A percentile compares a stretch with the other conserved stretches of the same genome.
Evolutionary conservation across 2,888 invertebrate species (phyloP).

Genomic region (Petrolisthes manimaculis): DNA sequence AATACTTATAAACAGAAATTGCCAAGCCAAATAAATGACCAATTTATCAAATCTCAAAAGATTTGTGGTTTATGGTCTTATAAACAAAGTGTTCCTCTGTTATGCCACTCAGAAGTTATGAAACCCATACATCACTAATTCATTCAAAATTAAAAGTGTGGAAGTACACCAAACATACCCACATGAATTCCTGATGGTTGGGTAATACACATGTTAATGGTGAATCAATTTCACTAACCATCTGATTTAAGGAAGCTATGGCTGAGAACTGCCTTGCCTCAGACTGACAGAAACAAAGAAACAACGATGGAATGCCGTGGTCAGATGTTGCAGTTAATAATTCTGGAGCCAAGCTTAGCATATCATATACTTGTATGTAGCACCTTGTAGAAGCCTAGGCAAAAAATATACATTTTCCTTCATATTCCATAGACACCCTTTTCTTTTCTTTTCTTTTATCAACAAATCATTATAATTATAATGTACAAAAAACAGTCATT

Average conservation of each 20-base stretch:
- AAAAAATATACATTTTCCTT: background rate
- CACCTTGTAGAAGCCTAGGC: conserved; percentile 51
- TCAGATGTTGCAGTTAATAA: conserved; percentile 23
- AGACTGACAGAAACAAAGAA: background rate
- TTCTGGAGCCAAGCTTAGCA: conserved; percentile 37
- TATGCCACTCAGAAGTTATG: too few species aligned
- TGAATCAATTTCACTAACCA: background rate
- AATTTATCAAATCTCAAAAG: too few species aligned
- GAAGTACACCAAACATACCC: too few species aligned
- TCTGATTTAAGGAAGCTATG: background rate
- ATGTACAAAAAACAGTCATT: conserved; percentile 11
- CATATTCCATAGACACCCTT: too few species aligned
- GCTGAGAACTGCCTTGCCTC: background rate
- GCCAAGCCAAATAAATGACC: too few species aligned
- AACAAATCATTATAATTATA: conserved; percentile 28
- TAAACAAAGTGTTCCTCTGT: too few species aligned
- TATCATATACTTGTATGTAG: conserved; percentile 31
- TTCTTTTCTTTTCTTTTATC: background rate
- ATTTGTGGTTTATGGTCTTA: too few species aligned
- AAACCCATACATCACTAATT: too few species aligned
- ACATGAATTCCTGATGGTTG: too few species aligned
- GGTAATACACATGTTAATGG: too few species aligned
- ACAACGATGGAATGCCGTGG: conserved; percentile 43
- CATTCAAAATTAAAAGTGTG: too few species aligned
- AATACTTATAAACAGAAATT: background rate